Conservation (phyloP, 2,113 vertebrate genomes). For the Sorex fumeus region DNA sequence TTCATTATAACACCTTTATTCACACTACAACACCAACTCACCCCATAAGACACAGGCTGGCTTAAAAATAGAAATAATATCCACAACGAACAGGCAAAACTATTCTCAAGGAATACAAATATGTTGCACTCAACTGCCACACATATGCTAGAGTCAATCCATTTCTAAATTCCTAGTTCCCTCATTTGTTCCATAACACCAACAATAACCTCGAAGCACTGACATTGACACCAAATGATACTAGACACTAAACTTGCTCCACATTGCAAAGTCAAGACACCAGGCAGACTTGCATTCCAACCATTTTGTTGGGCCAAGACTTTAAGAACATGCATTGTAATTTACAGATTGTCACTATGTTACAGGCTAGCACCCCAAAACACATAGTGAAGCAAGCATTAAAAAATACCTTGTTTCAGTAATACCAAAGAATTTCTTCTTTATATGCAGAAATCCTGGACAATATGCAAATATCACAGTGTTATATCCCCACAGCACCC, state of each 20-base stretch:
- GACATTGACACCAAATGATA: not conserved
- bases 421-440: not conserved
- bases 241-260: not conserved
- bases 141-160: not conserved
- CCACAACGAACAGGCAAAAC: not conserved
- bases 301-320: not conserved
- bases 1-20: not conserved
- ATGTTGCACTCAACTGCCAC: not conserved
- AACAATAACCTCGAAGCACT: not conserved
- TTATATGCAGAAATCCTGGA: not conserved
- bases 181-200: not conserved
- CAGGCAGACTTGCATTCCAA: not conserved
- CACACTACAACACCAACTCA: not conserved
- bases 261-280: not conserved
- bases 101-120: not conserved
- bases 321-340: not conserved
- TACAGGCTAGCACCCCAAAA: not conserved
- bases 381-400: not conserved
- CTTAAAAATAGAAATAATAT: not conserved
- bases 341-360: not conserved
- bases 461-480: not conserved
- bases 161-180: not conserved
- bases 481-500: not conserved
- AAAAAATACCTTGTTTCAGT: not conserved
- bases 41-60: not conserved